Evolutionary conservation across 2,797 vertebrate species (phyloP).

Genomic region (Molossus alvarezi): DNA sequence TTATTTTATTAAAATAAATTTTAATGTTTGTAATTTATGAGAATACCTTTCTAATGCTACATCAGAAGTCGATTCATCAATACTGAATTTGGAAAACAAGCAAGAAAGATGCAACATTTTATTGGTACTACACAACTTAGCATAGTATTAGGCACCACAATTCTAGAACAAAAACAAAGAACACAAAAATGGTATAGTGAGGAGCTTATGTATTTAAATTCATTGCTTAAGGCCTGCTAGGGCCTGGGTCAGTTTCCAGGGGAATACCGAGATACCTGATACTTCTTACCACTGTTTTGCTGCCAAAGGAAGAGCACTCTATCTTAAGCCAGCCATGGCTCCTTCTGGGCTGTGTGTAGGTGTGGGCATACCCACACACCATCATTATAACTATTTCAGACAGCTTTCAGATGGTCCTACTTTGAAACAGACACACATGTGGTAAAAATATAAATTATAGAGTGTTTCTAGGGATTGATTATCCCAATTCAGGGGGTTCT

Average conservation of each 20-base stretch:
- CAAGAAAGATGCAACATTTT: constrained; percentile 51
- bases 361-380: background rate
- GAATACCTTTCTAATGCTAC: constrained; percentile 68
- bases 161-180: constrained; percentile 26
- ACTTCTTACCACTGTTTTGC: constrained; percentile 28
- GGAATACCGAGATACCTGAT: constrained; percentile 1
- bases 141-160: constrained; percentile 32
- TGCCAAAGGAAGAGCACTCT: background rate
- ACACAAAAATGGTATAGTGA: background rate
- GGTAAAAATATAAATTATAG: constrained; percentile 51
- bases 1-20: constrained; percentile 6
- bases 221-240: background rate
- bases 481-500: constrained; percentile 44
- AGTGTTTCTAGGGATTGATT: constrained; percentile 42
- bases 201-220: constrained; percentile 9
- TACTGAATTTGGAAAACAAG: constrained; percentile 70
- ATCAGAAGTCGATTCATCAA: constrained; percentile 50
- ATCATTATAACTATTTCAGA: constrained; percentile 12
- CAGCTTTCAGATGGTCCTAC: constrained; percentile 49
- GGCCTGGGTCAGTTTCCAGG: background rate
- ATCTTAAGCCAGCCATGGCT: background rate
- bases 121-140: constrained; percentile 27
- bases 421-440: constrained; percentile 42
- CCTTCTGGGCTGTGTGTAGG: background rate
- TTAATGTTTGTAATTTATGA: constrained; percentile 66